Base-by-base conservation (phyloP, 2,797 vertebrate genomes). In the Miichthys miiuy region DNA sequence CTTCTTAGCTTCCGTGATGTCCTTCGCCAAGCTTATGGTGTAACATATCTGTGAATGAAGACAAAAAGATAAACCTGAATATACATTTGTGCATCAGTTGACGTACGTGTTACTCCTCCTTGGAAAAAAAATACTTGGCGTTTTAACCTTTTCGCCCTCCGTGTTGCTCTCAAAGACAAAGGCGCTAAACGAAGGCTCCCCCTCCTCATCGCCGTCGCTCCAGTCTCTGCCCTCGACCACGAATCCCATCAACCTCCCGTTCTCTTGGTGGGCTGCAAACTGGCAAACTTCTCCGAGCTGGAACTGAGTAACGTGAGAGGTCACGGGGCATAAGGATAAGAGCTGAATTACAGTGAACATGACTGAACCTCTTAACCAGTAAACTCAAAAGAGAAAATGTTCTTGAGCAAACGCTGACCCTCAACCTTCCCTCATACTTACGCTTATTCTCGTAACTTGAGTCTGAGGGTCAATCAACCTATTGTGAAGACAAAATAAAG, bases 381-480 rank as follows among this genome's bases (percentile, higher is more conserved):
- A 6, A 38, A n/a, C 21, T 13, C 2, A 44, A 65, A 5, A 50
- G 6, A 75, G 6, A 42, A 30, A 23, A 55, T 10, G 21, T 44
- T 63, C 6, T 18, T 13, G 11, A 14, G 2, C 14, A 6, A 42
- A 44, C 5, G 47, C 2, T 4, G n/a, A 60, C 7, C 34, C 34
- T 17, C 0, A 0, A 13, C 44, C 2, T 23, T 27, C 66, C 51
- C 27, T 47, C 57, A 55, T 88, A 97, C 98, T 98, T 94, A 99
- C 98, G 6, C 94, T 97, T 91, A 96, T 96, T 91, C 96, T 96
- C 23, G 97, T 97, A 62, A 99, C 98, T 94, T 99, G 98, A 38
- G 98, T 99, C 90, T 99, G 98, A 81, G 98, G 98, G 86, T 99
- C 98, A 85, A 99, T 99, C 92, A 99, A 93, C 93, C 98, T 99